Percentiles rank a stretch among this genome's conserved stretches.
Conservation (phyloP, 2,113 vertebrate genomes). For the Micromys minutus region DNA sequence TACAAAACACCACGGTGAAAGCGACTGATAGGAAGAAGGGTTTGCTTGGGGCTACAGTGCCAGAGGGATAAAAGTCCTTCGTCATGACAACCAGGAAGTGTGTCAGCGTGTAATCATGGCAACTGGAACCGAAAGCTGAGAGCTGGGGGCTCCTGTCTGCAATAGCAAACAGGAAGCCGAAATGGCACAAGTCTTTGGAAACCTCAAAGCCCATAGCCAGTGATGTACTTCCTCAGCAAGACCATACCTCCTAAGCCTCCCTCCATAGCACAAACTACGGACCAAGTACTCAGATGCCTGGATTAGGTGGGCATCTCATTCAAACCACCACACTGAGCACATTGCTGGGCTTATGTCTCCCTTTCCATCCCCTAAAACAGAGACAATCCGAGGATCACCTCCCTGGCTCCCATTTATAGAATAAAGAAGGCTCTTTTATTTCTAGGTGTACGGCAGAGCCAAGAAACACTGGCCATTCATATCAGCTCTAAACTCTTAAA, state of each 20-base stretch:
- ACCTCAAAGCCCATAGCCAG: not conserved
- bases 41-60: no score
- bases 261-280: not conserved
- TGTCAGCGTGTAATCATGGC: not conserved
- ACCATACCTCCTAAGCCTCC: not conserved
- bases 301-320: not conserved
- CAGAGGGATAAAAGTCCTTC: not conserved
- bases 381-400: not conserved
- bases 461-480: not conserved
- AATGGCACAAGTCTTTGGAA: not conserved
- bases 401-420: not conserved
- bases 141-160: not conserved
- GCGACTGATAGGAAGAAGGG: not conserved
- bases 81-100: not conserved
- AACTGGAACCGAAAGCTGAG: not conserved
- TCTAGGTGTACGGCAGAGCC: not conserved
- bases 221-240: not conserved
- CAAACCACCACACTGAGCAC: not conserved
- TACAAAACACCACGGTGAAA: not conserved
- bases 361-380: not conserved
- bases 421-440: not conserved
- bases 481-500: not conserved
- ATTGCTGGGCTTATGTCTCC: not conserved
- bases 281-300: not conserved
- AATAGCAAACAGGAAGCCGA: not conserved